Percentiles rank a stretch among this genome's conserved stretches.
phyloP scores from a whole-genome alignment of 1,140 invertebrate species.

The Procambarus virginalis region DNA sequence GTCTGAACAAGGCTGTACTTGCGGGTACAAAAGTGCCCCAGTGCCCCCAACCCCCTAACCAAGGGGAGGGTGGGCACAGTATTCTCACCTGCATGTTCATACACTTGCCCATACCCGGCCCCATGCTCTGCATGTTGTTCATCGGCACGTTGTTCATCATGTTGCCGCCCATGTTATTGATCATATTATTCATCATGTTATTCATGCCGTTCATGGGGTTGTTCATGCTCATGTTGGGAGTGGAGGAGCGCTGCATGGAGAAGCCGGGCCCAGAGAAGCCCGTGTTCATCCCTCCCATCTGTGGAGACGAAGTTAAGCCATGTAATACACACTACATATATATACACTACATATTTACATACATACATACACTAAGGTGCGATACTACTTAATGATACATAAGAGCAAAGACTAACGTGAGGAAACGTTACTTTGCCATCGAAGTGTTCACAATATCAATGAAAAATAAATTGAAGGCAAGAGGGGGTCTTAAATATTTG shows the following conservation, averaged over 20 bases:
- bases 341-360: too few species aligned
- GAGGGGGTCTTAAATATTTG: too few species aligned
- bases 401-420: too few species aligned
- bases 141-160: conserved; percentile 69
- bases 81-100: conserved; percentile 70
- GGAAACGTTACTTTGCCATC: too few species aligned
- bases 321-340: too few species aligned
- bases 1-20: too few species aligned
- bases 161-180: conserved; percentile 70
- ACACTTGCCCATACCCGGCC: conserved; percentile 69
- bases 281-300: conserved; percentile 64
- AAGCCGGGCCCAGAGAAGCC: conserved; percentile 65
- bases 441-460: too few species aligned
- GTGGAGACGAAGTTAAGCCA: not conserved
- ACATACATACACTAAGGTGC: too few species aligned
- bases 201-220: conserved; percentile 71
- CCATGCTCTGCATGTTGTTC: conserved; percentile 69
- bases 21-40: too few species aligned
- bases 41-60: too few species aligned
- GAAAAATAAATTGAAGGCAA: too few species aligned
- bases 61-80: not conserved
- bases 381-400: too few species aligned
- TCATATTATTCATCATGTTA: conserved; percentile 71
- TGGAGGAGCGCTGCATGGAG: conserved; percentile 64
- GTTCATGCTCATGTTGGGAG: conserved; percentile 69